These are phyloP conservation scores for Leptoclinus maculatus DNA, from an alignment of 2,797 vertebrate species.

Conservation along the genomic window DNA sequence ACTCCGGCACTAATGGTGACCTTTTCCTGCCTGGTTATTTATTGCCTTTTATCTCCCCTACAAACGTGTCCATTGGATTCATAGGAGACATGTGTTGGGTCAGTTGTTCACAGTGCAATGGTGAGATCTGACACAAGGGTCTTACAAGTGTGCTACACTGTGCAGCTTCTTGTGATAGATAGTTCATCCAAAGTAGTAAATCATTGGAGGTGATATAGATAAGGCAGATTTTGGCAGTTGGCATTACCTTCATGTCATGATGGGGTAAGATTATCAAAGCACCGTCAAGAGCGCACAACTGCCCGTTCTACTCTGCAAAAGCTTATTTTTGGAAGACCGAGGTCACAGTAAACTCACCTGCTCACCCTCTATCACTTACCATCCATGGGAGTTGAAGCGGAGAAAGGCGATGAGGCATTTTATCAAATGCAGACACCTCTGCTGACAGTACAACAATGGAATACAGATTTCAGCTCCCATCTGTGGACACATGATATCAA, in stretches of 20 bases:
- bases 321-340: slow-evolving; percentile 40
- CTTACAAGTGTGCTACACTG: slow-evolving; percentile 40
- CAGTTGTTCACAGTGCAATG: slow-evolving; percentile 55
- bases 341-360: slow-evolving; percentile 48
- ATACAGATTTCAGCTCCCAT: slow-evolving; percentile 63
- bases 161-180: slow-evolving; percentile 59
- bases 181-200: slow-evolving; percentile 31
- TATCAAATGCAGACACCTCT: slow-evolving; percentile 66
- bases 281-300: slow-evolving; percentile 20
- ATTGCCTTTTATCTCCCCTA: slow-evolving; percentile 48
- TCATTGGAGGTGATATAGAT: slow-evolving; percentile 33
- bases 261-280: slow-evolving; percentile 24
- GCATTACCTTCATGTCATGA: slow-evolving; percentile 25
- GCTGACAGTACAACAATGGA: slow-evolving; percentile 73
- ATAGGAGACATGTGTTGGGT: slow-evolving; percentile 48
- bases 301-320: slow-evolving; percentile 32
- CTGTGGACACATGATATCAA: slow-evolving; percentile 56
- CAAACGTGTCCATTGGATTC: slow-evolving; percentile 58
- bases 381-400: slow-evolving; percentile 49
- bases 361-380: slow-evolving; percentile 35
- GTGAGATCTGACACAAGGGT: slow-evolving; percentile 36
- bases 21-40: slow-evolving; percentile 40
- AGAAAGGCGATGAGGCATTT: slow-evolving; percentile 61
- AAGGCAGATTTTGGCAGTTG: slow-evolving; percentile 20
- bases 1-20: slow-evolving; percentile 24